Evolutionary conservation across 2,888 invertebrate species (phyloP), one percentile per base, ranked within the genome.

Genomic region (Oscheius myriophilus): DNA sequence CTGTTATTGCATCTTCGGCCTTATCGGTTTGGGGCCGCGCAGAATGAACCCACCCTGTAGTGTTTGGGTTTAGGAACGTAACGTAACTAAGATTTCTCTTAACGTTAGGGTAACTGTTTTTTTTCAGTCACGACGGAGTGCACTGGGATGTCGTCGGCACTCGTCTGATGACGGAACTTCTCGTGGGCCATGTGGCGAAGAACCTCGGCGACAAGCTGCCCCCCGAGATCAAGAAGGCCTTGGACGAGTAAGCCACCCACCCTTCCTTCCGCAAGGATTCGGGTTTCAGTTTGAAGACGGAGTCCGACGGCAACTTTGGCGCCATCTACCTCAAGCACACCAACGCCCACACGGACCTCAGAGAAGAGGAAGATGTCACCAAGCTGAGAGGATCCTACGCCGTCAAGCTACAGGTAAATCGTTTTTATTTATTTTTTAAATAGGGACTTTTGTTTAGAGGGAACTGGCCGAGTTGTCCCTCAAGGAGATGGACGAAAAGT

Each of bases 91-190:
- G n/a, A n/a, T n/a, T n/a, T n/a, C n/a, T n/a, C n/a, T n/a, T n/a
- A n/a, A n/a, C n/a, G n/a, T n/a, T n/a, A n/a, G n/a, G n/a, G n/a
- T n/a, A n/a, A n/a, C 41, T 23, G 33, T 55, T 52, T 49, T 39
- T 33, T 63, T 74, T 54, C 67, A 77, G 77, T 16, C 51, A 53
- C 26, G 77, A 77, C 57, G 77, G 77, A 16, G 77, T 77, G 0
- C 77, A 77, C 26, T 77, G 73, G 72, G 59, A 69, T 33, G 25
- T 21, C 0, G 58, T 69, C 2, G 75, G 62, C 11, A 70, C 70
- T 14, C 70, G 77, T 12, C 66, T 62, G 49, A 75, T 75, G 75
- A 73, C 65, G n/a, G 74, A 77, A 46, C 43, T 77, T 9, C 59
- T 77, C 0, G 16, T 77, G 2, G 77, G 77, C n/a, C 74, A 73